Conservation (phyloP, 2,888 invertebrate species). For the Apodemia mormo region DNA sequence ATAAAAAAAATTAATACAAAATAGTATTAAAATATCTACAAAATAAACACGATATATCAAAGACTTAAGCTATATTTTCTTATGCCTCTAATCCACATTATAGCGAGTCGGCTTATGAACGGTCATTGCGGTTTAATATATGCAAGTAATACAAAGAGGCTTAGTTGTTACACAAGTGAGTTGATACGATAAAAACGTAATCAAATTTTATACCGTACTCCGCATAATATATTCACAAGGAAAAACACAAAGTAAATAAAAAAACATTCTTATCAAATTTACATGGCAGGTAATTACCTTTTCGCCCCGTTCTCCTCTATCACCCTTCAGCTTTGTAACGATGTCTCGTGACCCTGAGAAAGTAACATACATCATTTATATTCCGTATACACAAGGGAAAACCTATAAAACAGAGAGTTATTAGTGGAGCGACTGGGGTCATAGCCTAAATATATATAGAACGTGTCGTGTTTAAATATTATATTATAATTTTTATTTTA, state of each 20-base stretch:
- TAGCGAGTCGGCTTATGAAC: not conserved
- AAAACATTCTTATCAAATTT: constrained; percentile 29
- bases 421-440: constrained; percentile 37
- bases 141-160: constrained; percentile 12
- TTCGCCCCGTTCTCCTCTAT: constrained; percentile 65
- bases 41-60: no score
- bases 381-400: constrained; percentile 48
- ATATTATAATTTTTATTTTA: constrained; percentile 27
- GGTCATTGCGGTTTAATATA: not conserved
- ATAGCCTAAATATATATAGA: constrained; percentile 33
- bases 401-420: constrained; percentile 48
- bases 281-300: constrained; percentile 62
- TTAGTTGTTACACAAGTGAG: constrained; percentile 6
- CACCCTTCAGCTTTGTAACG: constrained; percentile 43
- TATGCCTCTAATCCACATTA: no score
- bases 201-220: constrained; percentile 11
- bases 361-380: constrained; percentile 45
- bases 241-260: constrained; percentile 14
- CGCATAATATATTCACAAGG: constrained; percentile 10
- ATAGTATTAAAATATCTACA: no score
- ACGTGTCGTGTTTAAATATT: constrained; percentile 31
- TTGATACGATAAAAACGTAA: constrained; percentile 13
- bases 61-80: no score
- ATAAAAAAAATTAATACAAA: no score
- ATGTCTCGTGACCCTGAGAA: constrained; percentile 59